A percentile compares a stretch with the other conserved stretches of the same genome.
phyloP scores from a whole-genome alignment of 92 coral and sea anemone species.

The Paragorgia papillata region DNA sequence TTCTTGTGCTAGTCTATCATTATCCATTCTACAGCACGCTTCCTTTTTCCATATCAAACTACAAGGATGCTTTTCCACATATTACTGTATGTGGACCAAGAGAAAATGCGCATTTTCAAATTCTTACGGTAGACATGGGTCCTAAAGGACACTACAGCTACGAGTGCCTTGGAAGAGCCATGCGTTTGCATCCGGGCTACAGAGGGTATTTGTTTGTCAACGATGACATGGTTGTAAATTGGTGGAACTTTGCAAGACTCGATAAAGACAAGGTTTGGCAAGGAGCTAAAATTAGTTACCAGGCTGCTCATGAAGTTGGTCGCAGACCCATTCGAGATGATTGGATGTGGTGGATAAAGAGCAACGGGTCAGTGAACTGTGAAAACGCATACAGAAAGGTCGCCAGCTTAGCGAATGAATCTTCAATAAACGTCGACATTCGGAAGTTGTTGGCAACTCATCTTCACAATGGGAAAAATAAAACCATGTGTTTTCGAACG shows the following conservation, averaged over 20 bases:
- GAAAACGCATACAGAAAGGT: slow-evolving; percentile 77
- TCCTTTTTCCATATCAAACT: slow-evolving; percentile 15
- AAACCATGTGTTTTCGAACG: slow-evolving; percentile 26
- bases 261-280: slow-evolving; percentile 51
- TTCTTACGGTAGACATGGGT: slow-evolving; percentile 22
- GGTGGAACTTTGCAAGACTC: slow-evolving; percentile 52
- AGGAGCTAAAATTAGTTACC: slow-evolving; percentile 60
- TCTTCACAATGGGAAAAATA: slow-evolving; percentile 18
- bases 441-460: slow-evolving; percentile 18
- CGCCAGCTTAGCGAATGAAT: slow-evolving; percentile 47
- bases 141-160: slow-evolving; percentile 27
- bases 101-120: background rate
- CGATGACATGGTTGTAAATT: slow-evolving; percentile 59
- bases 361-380: slow-evolving; percentile 75
- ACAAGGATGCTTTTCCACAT: slow-evolving; percentile 42
- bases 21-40: slow-evolving; percentile 39
- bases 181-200: slow-evolving; percentile 30
- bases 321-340: slow-evolving; percentile 48
- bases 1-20: slow-evolving; percentile 41
- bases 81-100: slow-evolving; percentile 40
- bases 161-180: slow-evolving; percentile 39
- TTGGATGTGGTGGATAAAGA: slow-evolving; percentile 96
- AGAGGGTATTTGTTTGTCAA: slow-evolving; percentile 47
- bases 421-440: slow-evolving; percentile 31
- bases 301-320: slow-evolving; percentile 62